Conservation (phyloP, 2,888 invertebrate genomes). For the Allolobophora icterica region DNA sequence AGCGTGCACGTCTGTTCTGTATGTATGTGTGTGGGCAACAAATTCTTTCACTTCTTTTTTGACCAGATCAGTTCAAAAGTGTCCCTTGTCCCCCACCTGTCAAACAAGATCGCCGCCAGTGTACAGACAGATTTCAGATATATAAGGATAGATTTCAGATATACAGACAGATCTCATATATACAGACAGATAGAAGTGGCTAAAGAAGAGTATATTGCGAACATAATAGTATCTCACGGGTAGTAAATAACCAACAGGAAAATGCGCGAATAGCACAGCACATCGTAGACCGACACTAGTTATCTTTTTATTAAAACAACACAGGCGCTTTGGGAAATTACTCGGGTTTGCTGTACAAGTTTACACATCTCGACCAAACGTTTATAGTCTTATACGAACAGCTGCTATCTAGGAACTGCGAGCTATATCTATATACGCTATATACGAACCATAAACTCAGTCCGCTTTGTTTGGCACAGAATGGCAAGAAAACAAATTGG, state of each 20-base stretch:
- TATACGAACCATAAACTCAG: neutral
- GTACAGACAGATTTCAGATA: neutral
- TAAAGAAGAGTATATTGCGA: too few relatives aligned
- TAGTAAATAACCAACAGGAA: neutral
- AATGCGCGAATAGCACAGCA: neutral
- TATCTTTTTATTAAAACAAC: slow-evolving; percentile 10
- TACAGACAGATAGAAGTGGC: too few relatives aligned
- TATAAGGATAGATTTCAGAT: too few relatives aligned
- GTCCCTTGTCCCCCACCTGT: too few relatives aligned
- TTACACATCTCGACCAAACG: neutral
- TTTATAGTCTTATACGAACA: neutral
- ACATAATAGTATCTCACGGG: neutral
- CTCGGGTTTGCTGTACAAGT: neutral
- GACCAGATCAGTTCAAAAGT: too few relatives aligned
- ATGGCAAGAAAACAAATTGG: slow-evolving; percentile 17
- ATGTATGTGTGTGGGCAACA: slow-evolving; percentile 29
- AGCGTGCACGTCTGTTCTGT: too few relatives aligned
- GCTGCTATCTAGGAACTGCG: neutral
- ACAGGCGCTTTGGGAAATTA: slow-evolving; percentile 17
- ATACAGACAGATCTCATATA: too few relatives aligned
- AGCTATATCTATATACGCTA: neutral
- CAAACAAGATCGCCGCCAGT: too few relatives aligned
- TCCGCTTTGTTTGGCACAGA: neutral
- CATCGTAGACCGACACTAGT: neutral
- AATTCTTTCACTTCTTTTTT: too few relatives aligned